Evolutionary conservation across 1,140 invertebrate genomes (phyloP).

Genomic region (fruit fly (Drosophila melanogaster)): DNA sequence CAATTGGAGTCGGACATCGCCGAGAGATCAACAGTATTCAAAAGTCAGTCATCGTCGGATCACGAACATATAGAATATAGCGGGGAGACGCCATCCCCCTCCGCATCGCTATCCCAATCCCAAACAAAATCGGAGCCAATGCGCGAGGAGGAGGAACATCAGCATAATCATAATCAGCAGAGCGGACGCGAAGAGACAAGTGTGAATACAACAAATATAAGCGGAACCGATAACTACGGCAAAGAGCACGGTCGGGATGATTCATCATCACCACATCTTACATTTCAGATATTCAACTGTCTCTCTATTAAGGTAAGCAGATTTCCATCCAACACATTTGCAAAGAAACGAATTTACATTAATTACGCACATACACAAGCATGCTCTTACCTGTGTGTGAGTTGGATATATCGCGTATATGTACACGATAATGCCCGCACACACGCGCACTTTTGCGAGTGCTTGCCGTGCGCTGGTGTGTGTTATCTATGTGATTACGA

Average conservation of each 20-base stretch:
- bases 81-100: conserved; percentile 12
- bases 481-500: conserved; percentile 66
- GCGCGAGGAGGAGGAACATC: conserved; percentile 22
- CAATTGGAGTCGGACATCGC: conserved; percentile 28
- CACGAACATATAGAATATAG: conserved; percentile 21
- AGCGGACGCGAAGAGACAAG: conserved; percentile 16
- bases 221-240: conserved; percentile 54
- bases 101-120: conserved; percentile 8
- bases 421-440: conserved; percentile 21
- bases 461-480: conserved; percentile 5
- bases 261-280: conserved; percentile 78
- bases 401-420: conserved; percentile 21
- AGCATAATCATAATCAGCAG: conserved; percentile 36
- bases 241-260: conserved; percentile 74
- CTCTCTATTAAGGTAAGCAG: conserved; percentile 84
- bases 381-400: conserved; percentile 9
- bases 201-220: conserved; percentile 31
- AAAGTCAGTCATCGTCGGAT: conserved; percentile 43
- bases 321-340: conserved; percentile 72
- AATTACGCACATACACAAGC: conserved; percentile 40
- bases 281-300: conserved; percentile 83
- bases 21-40: conserved; percentile 37
- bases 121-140: conserved; percentile 27
- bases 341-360: conserved; percentile 54
- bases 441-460: conserved; percentile 15